These are phyloP conservation scores for Callipepla squamata DNA, from an alignment of 2,113 vertebrate species.

Conservation along the genomic window DNA sequence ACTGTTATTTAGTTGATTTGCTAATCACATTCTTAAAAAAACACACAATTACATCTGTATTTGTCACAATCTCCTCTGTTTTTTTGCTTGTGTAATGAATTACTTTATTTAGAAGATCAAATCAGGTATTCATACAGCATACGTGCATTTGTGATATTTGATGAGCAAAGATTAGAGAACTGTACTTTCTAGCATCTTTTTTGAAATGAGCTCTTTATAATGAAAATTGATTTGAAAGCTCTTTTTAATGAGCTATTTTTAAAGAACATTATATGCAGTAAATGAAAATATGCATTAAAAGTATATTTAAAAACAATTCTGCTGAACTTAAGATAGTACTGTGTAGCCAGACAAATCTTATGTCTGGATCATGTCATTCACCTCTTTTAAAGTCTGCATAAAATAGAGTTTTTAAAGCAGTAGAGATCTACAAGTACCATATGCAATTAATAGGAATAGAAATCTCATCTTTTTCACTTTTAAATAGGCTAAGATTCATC, in stretches of 20 bases:
- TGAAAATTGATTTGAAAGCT: conserved; percentile 49
- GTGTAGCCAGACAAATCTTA: neutral
- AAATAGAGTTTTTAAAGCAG: neutral
- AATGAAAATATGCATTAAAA: neutral
- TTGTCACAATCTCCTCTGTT: conserved; percentile 72
- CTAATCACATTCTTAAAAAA: conserved; percentile 77
- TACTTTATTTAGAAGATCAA: conserved; percentile 74
- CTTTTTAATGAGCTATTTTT: conserved; percentile 15
- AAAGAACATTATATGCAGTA: neutral
- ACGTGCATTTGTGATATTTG: conserved; percentile 61
- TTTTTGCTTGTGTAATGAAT: conserved; percentile 73
- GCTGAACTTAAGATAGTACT: neutral
- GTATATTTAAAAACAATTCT: neutral
- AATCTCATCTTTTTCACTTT: rapidly evolving
- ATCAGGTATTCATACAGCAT: conserved; percentile 64
- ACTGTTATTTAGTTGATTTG: conserved; percentile 78
- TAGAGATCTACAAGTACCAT: neutral
- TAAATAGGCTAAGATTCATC: neutral
- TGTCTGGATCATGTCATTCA: neutral
- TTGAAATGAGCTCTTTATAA: neutral
- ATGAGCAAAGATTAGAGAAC: conserved; percentile 69
- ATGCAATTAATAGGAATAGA: neutral
- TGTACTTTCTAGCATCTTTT: conserved; percentile 29
- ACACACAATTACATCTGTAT: conserved; percentile 77
- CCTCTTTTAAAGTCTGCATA: neutral